These are phyloP conservation scores for Muntiacus reevesi DNA, from an alignment of 2,113 vertebrate species.

Conservation along the genomic window DNA sequence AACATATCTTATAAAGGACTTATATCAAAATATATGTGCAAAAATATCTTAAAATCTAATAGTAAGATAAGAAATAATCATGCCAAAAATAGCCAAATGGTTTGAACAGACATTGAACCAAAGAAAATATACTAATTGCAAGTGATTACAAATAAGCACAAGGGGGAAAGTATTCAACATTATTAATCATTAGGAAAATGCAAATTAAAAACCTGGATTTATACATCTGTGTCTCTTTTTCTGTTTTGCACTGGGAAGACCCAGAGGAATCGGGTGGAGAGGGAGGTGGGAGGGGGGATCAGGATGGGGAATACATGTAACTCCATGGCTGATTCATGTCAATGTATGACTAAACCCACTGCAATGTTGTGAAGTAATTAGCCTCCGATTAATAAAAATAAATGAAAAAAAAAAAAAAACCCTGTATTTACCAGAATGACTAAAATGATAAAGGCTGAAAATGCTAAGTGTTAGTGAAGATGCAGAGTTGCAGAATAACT, in stretches of 20 bases:
- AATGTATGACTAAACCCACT: no score
- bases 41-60: neutral
- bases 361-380: no score
- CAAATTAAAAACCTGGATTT: neutral
- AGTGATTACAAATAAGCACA: neutral
- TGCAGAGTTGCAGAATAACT: neutral
- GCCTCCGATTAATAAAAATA: no score
- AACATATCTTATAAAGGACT: neutral
- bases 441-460: neutral
- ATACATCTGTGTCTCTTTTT: no score
- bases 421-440: neutral
- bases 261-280: no score
- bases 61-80: neutral
- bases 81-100: neutral
- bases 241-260: no score
- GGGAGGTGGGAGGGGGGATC: no score
- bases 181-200: neutral
- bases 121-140: neutral
- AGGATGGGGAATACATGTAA: no score
- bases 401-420: no score
- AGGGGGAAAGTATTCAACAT: neutral
- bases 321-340: no score
- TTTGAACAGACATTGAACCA: neutral
- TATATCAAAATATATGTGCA: neutral
- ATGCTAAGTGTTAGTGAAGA: neutral